phyloP scores from a whole-genome alignment of 2,797 vertebrate genomes.

The Xenopus petersii region DNA sequence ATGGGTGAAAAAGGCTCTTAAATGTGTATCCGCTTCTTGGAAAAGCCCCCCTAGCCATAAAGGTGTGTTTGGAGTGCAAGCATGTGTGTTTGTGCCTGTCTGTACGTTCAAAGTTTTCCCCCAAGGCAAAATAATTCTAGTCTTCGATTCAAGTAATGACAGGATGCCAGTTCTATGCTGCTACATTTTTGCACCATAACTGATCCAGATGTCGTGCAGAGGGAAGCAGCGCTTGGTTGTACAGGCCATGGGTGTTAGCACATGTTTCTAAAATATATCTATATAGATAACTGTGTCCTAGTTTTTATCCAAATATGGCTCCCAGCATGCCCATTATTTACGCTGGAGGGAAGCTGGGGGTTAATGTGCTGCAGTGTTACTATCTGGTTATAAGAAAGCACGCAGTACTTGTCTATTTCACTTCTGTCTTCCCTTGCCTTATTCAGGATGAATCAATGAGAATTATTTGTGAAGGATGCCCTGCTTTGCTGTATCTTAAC shows the following conservation, averaged over 20 bases:
- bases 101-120: not conserved
- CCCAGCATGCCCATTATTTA: too few relatives aligned
- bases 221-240: too few relatives aligned
- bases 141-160: not conserved
- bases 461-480: conserved; percentile 70
- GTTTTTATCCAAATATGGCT: too few relatives aligned
- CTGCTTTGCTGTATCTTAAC: conserved; percentile 74
- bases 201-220: too few relatives aligned
- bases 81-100: not conserved
- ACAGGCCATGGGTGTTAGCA: too few relatives aligned
- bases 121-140: not conserved
- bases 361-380: too few relatives aligned
- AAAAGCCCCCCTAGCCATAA: not conserved
- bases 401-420: too few relatives aligned
- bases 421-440: conserved; percentile 29
- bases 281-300: too few relatives aligned
- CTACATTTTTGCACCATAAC: not conserved
- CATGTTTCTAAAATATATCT: too few relatives aligned
- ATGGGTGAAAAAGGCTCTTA: not conserved
- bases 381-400: too few relatives aligned
- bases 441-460: conserved; percentile 73
- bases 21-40: not conserved
- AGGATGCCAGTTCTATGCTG: not conserved
- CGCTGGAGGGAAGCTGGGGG: too few relatives aligned
- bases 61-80: not conserved